Conservation (phyloP, 2,113 vertebrate genomes). For the Dermatemys mawii region DNA sequence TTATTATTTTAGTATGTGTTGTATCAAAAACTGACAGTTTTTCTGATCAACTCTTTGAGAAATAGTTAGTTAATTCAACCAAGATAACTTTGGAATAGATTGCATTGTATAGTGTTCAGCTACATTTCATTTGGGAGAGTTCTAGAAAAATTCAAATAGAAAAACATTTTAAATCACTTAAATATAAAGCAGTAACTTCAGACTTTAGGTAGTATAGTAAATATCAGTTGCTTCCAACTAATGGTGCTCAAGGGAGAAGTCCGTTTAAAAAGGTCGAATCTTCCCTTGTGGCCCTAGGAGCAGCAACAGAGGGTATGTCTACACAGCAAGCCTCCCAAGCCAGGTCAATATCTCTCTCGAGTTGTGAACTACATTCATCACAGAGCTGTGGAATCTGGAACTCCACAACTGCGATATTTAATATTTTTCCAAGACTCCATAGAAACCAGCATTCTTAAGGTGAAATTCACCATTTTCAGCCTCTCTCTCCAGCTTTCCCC, state of each 20-base stretch:
- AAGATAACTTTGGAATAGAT: neutral
- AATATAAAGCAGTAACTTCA: neutral
- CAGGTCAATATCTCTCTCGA: neutral
- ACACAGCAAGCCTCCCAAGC: neutral
- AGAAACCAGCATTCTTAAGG: neutral
- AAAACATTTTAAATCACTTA: neutral
- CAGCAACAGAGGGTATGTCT: neutral
- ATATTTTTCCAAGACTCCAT: neutral
- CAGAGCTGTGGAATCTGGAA: neutral
- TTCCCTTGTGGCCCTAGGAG: neutral
- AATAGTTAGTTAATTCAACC: neutral
- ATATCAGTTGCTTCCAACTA: neutral
- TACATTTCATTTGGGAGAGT: neutral
- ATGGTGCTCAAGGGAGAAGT: rapidly evolving
- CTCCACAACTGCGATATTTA: neutral
- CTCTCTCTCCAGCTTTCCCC: neutral
- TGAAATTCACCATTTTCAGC: neutral
- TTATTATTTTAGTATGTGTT: neutral
- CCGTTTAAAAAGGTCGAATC: neutral
- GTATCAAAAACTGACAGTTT: neutral
- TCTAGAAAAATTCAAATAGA: neutral
- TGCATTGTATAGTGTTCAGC: neutral
- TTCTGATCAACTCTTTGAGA: neutral
- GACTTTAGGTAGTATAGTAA: neutral
- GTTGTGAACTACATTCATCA: neutral